Base-by-base conservation (phyloP, 2,888 invertebrate species). In the Hydroisotoma schaefferi region DNA sequence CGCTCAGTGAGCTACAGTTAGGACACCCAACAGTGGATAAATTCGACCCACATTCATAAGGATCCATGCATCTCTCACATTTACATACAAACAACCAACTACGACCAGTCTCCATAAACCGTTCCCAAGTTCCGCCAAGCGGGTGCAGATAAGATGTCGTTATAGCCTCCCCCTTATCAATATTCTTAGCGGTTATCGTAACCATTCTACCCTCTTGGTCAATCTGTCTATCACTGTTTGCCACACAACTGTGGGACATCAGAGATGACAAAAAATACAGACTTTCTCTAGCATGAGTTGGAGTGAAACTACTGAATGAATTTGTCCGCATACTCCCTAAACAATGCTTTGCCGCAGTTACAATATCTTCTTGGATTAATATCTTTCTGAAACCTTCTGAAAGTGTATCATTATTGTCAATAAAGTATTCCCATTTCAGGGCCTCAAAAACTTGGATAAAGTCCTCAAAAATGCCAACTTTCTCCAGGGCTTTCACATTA, bases 191-290 rank as follows among this genome's bases (percentile, higher is more conserved):
- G 26, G 71, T 69, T 26, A 61, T 58, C 18, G 65, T 62, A 5
- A 68, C 57, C 66, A 71, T 61, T 49, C 57, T 51, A 4, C 61
- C 55, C 28, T 15, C 48, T 46, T 28, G 26, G 25, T 64, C 62
- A 29, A 68, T 61, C 48, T 67, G 62, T 48, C 71, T 49, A 27
- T 71, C 69, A 4, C 69, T 71, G 53, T 71, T 71, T 56, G 65
- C 61, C 1, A 65, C 25, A 56, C 71, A 71, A 22, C 48, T 44
- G 38, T 71, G 71, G n/a, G 67, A 56, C 66, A 71, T 67, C 18
- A 69, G 59, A 1, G 69, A 61, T 1, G 67, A 59, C 20, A 71
- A 59, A 37, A 71, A 71, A 48, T 68, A 71, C 1, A 71, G 60
- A 15, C 68, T 65, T 60, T 71, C 68, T 27, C 66, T 46, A 26